Conservation (phyloP, 2,113 vertebrate species). For the Cygnus atratus region DNA sequence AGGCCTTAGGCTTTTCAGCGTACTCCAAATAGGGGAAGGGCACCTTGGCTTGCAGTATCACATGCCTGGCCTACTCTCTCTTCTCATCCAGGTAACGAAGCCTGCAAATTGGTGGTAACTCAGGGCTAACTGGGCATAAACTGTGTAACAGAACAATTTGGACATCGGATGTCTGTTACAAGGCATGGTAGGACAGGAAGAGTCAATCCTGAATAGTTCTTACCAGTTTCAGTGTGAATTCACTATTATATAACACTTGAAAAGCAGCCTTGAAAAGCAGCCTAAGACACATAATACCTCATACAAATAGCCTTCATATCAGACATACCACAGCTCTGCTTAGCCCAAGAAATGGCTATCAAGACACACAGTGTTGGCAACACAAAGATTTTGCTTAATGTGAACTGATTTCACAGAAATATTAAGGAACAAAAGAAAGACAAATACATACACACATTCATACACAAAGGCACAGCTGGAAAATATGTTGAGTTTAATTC, state of each 20-base stretch:
- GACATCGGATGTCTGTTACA: accelerated
- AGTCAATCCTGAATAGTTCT: neutral
- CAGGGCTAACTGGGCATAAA: neutral
- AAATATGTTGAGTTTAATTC: neutral
- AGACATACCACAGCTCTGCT: neutral
- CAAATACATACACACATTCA: neutral
- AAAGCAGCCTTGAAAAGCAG: neutral
- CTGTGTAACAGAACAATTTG: neutral
- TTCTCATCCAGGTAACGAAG: neutral
- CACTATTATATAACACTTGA: neutral
- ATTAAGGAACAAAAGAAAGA: neutral
- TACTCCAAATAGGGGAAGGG: constrained; percentile 30
- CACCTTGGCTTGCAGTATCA: neutral
- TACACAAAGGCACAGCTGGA: neutral
- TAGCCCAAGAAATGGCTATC: neutral
- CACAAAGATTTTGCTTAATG: neutral
- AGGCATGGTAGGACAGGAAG: neutral
- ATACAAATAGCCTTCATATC: accelerated
- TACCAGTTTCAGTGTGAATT: neutral
- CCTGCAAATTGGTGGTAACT: accelerated
- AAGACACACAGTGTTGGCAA: neutral
- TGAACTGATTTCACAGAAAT: neutral
- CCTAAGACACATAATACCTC: neutral
- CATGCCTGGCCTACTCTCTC: neutral
- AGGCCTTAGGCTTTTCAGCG: constrained; percentile 22